Base-by-base conservation (phyloP, 2,113 vertebrate genomes). In the Gavialis gangeticus region DNA sequence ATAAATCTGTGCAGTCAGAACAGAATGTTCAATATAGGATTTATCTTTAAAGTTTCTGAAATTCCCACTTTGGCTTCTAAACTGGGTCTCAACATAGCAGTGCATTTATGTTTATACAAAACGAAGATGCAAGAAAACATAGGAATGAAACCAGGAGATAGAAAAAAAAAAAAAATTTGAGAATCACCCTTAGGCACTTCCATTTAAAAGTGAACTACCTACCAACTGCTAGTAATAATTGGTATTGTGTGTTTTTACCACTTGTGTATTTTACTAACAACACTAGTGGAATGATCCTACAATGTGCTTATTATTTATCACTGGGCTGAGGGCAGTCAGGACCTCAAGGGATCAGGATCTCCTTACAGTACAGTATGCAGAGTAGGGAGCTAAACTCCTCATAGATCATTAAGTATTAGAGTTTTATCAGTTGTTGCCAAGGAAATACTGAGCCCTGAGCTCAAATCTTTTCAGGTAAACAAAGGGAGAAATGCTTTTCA, bases 401-500 rank as follows among this genome's bases (percentile, higher is more conserved):
- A 15, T 46, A 77, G 66, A 18, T 10, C 17, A 25, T 10, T 28
- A 78, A 79, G 18, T 7, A 77, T 63, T 15, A 34, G 25, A 6
- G 54, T 55, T 54, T 22, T 57, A 7, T 71, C 46, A 0, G 0
- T 56, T 8, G 2, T 66, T 78, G 30, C 3, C 21, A 46, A 11
- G n/a, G 30, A 60, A 82, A 64, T 25, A 46, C 2, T 0, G 1
- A 8, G 19, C n/a, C 4, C 37, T 66, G 13, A 28, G n/a, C 82
- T 88, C 14, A 82, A 5, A 59, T 77, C 92, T 86, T 80, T 58
- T 5, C 13, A 27, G 46, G 6, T 15, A 34, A 28, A 21, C 85
- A 16, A 34, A 60, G 83, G 12, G 5, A 57, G 62, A 77, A 75
- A 76, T 75, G 60, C 3, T 12, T 17, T 25, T 15, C 90, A 77